Evolutionary conservation across 2,797 vertebrate genomes (phyloP), one percentile per base, ranked within the genome.

Genomic region (Chrysocyon brachyurus): DNA sequence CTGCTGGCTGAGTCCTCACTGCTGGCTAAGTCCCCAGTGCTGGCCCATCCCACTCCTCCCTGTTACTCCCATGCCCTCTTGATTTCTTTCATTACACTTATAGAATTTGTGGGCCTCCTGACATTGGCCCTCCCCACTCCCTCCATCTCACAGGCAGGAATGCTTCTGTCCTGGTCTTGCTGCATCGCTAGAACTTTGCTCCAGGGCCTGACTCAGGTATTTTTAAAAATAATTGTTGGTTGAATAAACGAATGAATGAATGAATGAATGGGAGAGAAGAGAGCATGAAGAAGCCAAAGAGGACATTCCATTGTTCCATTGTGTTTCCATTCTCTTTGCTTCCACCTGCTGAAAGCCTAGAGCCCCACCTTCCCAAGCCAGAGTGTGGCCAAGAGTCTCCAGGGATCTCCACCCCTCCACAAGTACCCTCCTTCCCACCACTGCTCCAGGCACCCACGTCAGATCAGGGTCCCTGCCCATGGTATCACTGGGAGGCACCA

Each of bases 291-390:
- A 68, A 12, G 33, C 61, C 59, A 19, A 54, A 40, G 59, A 52
- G 4, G 17, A 26, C 21, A 4, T 6, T 16, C 49, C 31, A 1
- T 1, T 6, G 4, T 31, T 16, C 56, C 17, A 12, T n/a, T 40
- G n/a, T 11, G 3, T 54, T 19, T 63, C 87, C 21, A 12, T 10
- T 12, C 82, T 12, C 56, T 73, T 49, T 61, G 63, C 85, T 72
- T 61, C 40, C 49, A 54, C 46, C 70, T 63, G 3, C 72, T 46
- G 16, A 46, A 73, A 75, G 70, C 17, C 72, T 21, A 8, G 7
- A 68, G 26, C 6, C 21, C 7, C 15, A 26, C 24, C 9, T 6
- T 3, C 46, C 17, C 22, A 1, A 22, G 31, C 46, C 8, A 14
- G 12, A 12, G 19, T 2, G 12, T 22, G 26, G 54, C 28, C 12